Conservation (phyloP, 2,797 vertebrate species). For the Cirrhinus mrigala region DNA sequence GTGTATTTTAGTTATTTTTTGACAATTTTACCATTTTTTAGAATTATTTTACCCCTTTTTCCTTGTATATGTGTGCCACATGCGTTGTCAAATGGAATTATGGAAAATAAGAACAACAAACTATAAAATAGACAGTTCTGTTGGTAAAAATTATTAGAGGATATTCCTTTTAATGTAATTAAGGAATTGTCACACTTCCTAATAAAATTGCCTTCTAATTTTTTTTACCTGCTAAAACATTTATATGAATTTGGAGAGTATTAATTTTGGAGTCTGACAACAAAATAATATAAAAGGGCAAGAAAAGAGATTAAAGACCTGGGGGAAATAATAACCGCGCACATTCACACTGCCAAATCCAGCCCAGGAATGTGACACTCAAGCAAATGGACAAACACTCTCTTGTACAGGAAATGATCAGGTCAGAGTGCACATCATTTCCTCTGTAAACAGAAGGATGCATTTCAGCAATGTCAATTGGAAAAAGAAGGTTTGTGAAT, state of each 20-base stretch:
- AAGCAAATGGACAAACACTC: constrained; percentile 55
- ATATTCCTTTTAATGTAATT: no score
- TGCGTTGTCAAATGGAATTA: no score
- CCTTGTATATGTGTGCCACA: not conserved
- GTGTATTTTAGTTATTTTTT: not conserved
- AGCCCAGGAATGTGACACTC: constrained; percentile 57
- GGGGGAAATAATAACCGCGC: constrained; percentile 20
- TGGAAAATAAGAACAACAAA: no score
- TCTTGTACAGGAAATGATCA: constrained; percentile 48
- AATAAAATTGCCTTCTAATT: constrained; percentile 3
- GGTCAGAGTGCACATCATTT: constrained; percentile 56
- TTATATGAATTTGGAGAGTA: not conserved
- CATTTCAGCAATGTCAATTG: constrained; percentile 14
- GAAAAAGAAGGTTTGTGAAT: not conserved
- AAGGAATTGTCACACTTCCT: not conserved
- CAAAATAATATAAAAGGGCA: constrained; percentile 8
- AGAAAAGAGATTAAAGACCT: constrained; percentile 37
- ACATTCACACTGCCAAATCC: constrained; percentile 31
- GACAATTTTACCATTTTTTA: no score
- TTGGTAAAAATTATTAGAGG: no score
- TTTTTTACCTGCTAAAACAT: not conserved
- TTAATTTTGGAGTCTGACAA: not conserved
- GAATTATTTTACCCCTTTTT: not conserved
- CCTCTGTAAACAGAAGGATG: constrained; percentile 51
- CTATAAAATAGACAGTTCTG: no score